Evolutionary conservation across 2,888 invertebrate species (phyloP).

Genomic region (Gonocerus acuteangulatus): DNA sequence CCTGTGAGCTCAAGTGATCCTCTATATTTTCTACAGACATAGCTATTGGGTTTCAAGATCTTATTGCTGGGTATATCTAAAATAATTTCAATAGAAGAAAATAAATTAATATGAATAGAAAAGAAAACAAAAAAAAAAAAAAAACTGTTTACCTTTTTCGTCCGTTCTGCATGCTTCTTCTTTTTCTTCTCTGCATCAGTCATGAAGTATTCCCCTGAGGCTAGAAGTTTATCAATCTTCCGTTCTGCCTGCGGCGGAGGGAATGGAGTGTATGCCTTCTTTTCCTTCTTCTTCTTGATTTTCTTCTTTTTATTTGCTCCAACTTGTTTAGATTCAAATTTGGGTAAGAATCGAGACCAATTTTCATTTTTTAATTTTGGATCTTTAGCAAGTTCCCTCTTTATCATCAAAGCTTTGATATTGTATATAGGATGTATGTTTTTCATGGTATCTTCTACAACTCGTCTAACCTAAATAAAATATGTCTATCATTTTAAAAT

Average conservation of each 20-base stretch:
- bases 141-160: slow-evolving; percentile 60
- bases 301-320: slow-evolving; percentile 63
- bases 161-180: slow-evolving; percentile 63
- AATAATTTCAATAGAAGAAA: too few relatives aligned
- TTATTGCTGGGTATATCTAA: too few relatives aligned
- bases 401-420: slow-evolving; percentile 95
- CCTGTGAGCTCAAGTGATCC: too few relatives aligned
- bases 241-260: slow-evolving; percentile 89
- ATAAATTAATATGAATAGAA: too few relatives aligned
- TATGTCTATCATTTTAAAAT: too few relatives aligned
- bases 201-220: slow-evolving; percentile 94
- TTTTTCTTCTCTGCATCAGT: slow-evolving; percentile 70
- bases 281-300: slow-evolving; percentile 68
- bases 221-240: slow-evolving; percentile 85
- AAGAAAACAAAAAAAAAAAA: too few relatives aligned
- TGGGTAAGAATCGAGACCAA: slow-evolving; percentile 95
- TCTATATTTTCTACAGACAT: too few relatives aligned
- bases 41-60: too few relatives aligned
- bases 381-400: slow-evolving; percentile 88
- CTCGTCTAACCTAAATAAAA: slow-evolving; percentile 58
- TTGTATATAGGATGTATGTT: slow-evolving; percentile 98
- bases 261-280: slow-evolving; percentile 94
- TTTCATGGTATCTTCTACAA: slow-evolving; percentile 95
- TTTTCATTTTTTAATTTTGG: slow-evolving; percentile 83
- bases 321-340: slow-evolving; percentile 82